Evolutionary conservation across 2,113 vertebrate species (phyloP).

Genomic region (Elephantulus edwardii): DNA sequence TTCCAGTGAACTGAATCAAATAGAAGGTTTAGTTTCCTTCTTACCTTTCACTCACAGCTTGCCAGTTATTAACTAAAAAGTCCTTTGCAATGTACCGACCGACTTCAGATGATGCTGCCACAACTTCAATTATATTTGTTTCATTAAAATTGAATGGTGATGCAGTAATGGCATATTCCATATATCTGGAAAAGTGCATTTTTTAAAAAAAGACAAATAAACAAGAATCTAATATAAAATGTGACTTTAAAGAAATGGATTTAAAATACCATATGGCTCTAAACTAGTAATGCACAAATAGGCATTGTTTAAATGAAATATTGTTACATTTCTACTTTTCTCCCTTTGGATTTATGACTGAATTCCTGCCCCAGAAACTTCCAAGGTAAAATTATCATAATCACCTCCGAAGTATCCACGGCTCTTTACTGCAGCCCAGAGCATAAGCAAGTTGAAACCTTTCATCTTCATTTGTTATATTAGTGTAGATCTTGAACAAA

Average conservation of each 20-base stretch:
- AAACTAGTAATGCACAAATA: neutral
- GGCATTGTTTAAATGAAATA: neutral
- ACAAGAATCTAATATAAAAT: neutral
- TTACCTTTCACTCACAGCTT: slow-evolving; percentile 80
- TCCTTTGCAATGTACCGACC: slow-evolving; percentile 83
- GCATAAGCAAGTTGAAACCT: slow-evolving; percentile 68
- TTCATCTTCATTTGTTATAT: slow-evolving; percentile 28
- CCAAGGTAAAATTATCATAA: neutral
- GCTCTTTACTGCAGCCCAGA: slow-evolving; percentile 84
- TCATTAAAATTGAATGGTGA: slow-evolving; percentile 52
- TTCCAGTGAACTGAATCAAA: neutral
- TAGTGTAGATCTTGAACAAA: slow-evolving; percentile 79
- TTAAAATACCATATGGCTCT: neutral
- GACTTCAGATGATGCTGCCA: slow-evolving; percentile 77
- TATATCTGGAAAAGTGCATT: slow-evolving; percentile 79
- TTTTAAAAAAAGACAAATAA: slow-evolving; percentile 41
- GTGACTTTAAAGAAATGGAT: neutral
- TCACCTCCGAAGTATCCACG: slow-evolving; percentile 87
- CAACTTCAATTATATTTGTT: slow-evolving; percentile 62
- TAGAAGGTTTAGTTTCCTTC: neutral
- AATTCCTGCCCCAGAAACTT: neutral
- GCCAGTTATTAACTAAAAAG: slow-evolving; percentile 84
- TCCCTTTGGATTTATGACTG: neutral
- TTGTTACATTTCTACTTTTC: neutral
- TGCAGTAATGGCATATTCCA: slow-evolving; percentile 78